phyloP scores from a whole-genome alignment of 2,797 vertebrate species.

The Poeciliopsis presidionis region DNA sequence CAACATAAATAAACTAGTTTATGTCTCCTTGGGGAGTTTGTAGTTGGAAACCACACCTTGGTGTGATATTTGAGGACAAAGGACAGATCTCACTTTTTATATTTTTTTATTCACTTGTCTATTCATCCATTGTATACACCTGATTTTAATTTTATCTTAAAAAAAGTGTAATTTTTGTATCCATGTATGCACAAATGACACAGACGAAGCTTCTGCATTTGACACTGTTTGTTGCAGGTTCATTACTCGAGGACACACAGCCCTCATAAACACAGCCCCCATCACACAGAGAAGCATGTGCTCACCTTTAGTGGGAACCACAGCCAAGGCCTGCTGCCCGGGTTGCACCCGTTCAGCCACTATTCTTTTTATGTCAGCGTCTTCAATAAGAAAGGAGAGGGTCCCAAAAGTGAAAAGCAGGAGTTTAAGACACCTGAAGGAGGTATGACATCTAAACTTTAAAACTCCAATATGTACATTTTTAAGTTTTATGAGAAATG shows the following conservation, averaged over 20 bases:
- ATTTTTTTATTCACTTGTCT: neutral
- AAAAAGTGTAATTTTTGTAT: neutral
- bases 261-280: conserved; percentile 84
- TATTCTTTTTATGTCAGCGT: conserved; percentile 89
- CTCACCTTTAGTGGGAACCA: conserved; percentile 89
- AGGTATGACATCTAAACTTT: conserved; percentile 78
- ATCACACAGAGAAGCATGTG: conserved; percentile 88
- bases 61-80: neutral
- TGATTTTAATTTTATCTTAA: neutral
- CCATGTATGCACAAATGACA: neutral
- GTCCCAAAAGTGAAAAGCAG: conserved; percentile 84
- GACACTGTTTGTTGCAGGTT: conserved; percentile 78
- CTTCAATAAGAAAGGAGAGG: conserved; percentile 92
- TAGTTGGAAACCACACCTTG: neutral
- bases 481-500: neutral
- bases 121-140: neutral
- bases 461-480: neutral
- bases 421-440: conserved; percentile 92
- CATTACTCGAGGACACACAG: conserved; percentile 91
- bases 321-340: conserved; percentile 89
- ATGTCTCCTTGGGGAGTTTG: too few relatives aligned
- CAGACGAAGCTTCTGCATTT: neutral
- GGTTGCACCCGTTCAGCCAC: conserved; percentile 88
- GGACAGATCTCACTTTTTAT: neutral
- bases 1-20: too few relatives aligned